Percentiles rank a stretch among this genome's conserved stretches.
phyloP scores from a whole-genome alignment of 2,797 vertebrate genomes.

The Galago senegalensis region DNA sequence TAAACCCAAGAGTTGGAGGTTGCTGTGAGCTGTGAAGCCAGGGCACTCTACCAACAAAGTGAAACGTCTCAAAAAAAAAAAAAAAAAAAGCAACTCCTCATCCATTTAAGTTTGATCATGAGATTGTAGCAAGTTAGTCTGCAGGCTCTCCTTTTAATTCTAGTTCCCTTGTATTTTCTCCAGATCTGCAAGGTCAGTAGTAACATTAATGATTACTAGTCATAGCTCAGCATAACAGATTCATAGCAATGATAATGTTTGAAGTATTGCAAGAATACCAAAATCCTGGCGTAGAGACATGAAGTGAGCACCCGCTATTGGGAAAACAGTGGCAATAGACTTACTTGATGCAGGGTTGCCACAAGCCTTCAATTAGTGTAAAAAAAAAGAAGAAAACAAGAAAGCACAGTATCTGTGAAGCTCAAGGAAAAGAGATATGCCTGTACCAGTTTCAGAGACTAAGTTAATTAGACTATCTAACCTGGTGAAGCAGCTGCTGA shows the following conservation, averaged over 20 bases:
- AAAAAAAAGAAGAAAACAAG: neutral
- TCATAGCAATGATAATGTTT: neutral
- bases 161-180: neutral
- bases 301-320: neutral
- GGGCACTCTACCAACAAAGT: no score
- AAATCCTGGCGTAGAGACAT: neutral
- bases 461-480: neutral
- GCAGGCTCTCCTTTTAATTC: neutral
- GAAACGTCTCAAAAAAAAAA: no score
- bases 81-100: neutral
- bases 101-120: neutral
- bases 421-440: neutral
- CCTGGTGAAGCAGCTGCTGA: accelerated
- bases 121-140: neutral
- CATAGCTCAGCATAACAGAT: neutral
- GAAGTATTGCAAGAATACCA: neutral
- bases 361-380: neutral
- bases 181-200: neutral
- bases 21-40: no score
- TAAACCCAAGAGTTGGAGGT: no score
- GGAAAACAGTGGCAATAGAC: neutral
- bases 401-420: neutral
- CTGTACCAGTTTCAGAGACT: neutral
- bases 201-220: neutral
- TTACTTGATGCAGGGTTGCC: neutral